These are phyloP conservation scores for Bos taurus DNA, from an alignment of 2,113 vertebrate genomes.

Conservation along the genomic window DNA sequence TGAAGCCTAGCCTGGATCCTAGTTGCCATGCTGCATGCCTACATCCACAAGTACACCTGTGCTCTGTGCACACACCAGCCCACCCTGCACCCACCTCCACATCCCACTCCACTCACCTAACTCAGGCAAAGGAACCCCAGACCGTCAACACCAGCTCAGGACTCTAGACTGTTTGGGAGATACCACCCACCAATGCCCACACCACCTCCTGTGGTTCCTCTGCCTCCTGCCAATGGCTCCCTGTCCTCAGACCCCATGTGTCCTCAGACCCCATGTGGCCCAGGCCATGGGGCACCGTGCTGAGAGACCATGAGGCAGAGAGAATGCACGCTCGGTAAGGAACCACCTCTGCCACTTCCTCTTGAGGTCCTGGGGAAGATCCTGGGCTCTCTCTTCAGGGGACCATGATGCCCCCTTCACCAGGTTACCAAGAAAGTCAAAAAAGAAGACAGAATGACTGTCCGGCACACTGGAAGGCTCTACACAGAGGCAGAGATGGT, in stretches of 20 bases:
- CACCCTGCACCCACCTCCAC: no score
- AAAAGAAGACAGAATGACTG: no score
- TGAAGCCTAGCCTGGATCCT: no score
- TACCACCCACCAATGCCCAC: no score
- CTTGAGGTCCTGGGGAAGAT: no score
- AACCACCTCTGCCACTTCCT: not conserved
- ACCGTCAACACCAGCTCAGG: not conserved
- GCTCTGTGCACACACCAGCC: not conserved
- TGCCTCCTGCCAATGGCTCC: not conserved
- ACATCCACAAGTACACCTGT: not conserved
- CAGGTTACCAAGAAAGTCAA: no score
- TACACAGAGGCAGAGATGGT: not conserved
- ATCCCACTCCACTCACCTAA: not conserved
- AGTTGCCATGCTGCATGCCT: accelerated
- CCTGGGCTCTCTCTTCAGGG: no score
- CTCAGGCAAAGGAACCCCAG: not conserved
- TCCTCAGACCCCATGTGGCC: not conserved
- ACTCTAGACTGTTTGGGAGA: not conserved
- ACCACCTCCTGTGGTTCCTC: not conserved
- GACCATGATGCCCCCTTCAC: no score
- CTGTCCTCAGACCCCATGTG: not conserved
- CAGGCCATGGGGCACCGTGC: not conserved
- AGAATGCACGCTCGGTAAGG: not conserved
- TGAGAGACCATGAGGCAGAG: not conserved
- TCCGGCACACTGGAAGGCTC: not conserved